Evolutionary conservation across 2,797 vertebrate species (phyloP).

Genomic region (Pseudomugil gertrudae): DNA sequence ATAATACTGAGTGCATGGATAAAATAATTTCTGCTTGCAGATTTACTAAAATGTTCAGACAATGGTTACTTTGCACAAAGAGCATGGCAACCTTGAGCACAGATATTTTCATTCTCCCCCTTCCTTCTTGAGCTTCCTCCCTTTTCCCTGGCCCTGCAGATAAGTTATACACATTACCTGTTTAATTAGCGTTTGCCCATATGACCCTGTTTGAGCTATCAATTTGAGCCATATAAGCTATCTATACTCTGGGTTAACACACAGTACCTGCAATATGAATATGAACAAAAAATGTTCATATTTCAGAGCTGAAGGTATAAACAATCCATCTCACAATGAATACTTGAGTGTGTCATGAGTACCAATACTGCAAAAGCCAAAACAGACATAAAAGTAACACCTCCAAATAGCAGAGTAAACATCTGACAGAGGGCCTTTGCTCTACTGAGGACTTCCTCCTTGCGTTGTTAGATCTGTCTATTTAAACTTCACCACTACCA

Average conservation of each 20-base stretch:
- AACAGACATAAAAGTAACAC: constrained; percentile 52
- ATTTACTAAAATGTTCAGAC: too few species aligned
- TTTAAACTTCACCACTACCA: constrained; percentile 33
- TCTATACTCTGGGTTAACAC: constrained; percentile 1
- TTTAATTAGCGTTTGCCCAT: too few species aligned
- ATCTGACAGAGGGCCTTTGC: constrained; percentile 42
- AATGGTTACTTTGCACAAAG: too few species aligned
- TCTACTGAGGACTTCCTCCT: constrained; percentile 47
- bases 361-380: constrained; percentile 36
- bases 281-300: neutral
- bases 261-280: neutral
- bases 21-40: too few species aligned
- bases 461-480: constrained; percentile 28
- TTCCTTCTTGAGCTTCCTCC: too few species aligned
- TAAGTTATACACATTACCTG: too few species aligned
- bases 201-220: too few species aligned
- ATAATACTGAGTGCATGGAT: too few species aligned
- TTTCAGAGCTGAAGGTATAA: constrained; percentile 14
- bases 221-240: too few species aligned
- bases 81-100: too few species aligned
- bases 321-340: constrained; percentile 11
- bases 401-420: constrained; percentile 54
- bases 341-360: constrained; percentile 17
- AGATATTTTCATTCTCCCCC: too few species aligned
- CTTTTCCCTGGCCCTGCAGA: too few species aligned